Evolutionary conservation across 1,140 invertebrate genomes (phyloP), one percentile per base, ranked within the genome.

Genomic region (Zaprionus taronus): DNA sequence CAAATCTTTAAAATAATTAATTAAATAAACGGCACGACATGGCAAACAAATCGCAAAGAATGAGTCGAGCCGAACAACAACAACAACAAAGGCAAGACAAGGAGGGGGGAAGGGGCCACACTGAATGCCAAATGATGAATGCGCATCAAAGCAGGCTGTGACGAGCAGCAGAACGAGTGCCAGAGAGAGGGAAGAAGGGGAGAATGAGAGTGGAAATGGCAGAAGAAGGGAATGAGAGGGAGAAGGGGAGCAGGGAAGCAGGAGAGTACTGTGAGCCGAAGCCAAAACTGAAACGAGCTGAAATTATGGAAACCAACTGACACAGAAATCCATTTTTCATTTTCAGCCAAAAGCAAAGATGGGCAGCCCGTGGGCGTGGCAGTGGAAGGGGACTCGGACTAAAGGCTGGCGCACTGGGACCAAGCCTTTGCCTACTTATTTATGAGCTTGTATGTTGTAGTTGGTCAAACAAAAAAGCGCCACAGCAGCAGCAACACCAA

Each of bases 271-370:
- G 28, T 34, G 31, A 57, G 68, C 44, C 36, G 51, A 56, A 71
- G 72, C 61, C 49, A 71, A 80, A 79, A 72, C 66, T 71, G 77
- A 82, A 77, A 66, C 73, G 75, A 74, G 73, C 74, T 80, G 51
- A 89, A 89, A 89, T 89, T 84, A 90, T 90, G 85, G 81, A 86
- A 90, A 90, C 85, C 85, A 89, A 90, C 85, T 90, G 85, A 90
- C 85, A 90, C 82, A 90, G 85, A 90, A 90, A 90, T 90, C 85
- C 81, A 90, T 90, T 90, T 90, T 90, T 90, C 85, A 90, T 90
- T 90, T 90, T 81, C 75, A 79, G 44, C 76, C 65, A 70, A 65
- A 77, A 85, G 82, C 77, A 80, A 81, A 69, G 80, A 79, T 31
- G 60, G 44, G 47, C 64, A 44, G 49, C 47, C 57, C 17, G 44